Percentiles rank a stretch among this genome's conserved stretches.
These are phyloP conservation scores for Euplexia lucipara DNA, from an alignment of 2,888 invertebrate species.

Conservation along the genomic window DNA sequence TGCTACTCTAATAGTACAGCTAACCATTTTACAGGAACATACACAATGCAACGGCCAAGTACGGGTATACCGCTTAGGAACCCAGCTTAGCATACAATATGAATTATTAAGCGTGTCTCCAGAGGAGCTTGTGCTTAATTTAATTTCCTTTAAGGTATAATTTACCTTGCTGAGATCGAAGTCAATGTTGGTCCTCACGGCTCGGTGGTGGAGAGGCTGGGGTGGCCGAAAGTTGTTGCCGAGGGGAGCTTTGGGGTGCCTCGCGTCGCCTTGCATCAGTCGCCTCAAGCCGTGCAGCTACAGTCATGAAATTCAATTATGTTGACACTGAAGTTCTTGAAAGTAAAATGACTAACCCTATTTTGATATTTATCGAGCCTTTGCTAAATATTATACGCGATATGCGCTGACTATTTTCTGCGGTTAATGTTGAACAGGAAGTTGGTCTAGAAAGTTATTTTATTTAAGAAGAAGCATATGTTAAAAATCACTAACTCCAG, in stretches of 20 bases:
- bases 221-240: constrained; percentile 99
- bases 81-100: constrained; percentile 65
- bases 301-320: constrained; percentile 75
- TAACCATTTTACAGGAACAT: constrained; percentile 56
- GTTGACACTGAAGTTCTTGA: constrained; percentile 64
- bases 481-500: constrained; percentile 18
- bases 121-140: constrained; percentile 56
- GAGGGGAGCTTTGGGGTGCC: constrained; percentile 96
- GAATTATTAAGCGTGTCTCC: constrained; percentile 61
- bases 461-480: constrained; percentile 4
- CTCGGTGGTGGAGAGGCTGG: constrained; percentile 97
- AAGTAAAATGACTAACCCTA: constrained; percentile 61
- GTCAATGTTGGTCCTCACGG: constrained; percentile 99
- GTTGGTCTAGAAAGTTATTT: constrained; percentile 7
- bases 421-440: background rate
- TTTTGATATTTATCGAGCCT: constrained; percentile 46
- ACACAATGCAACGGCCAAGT: constrained; percentile 63
- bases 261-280: constrained; percentile 97
- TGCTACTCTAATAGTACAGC: constrained; percentile 54
- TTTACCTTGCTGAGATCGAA: constrained; percentile 95
- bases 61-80: constrained; percentile 62
- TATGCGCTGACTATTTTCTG: constrained; percentile 19
- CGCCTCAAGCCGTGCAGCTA: constrained; percentile 96
- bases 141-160: constrained; percentile 58
- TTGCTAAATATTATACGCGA: constrained; percentile 25